Percentiles rank a stretch among this genome's conserved stretches.
phyloP scores from a whole-genome alignment of 2,113 vertebrate genomes.

The Uropsilus gracilis region DNA sequence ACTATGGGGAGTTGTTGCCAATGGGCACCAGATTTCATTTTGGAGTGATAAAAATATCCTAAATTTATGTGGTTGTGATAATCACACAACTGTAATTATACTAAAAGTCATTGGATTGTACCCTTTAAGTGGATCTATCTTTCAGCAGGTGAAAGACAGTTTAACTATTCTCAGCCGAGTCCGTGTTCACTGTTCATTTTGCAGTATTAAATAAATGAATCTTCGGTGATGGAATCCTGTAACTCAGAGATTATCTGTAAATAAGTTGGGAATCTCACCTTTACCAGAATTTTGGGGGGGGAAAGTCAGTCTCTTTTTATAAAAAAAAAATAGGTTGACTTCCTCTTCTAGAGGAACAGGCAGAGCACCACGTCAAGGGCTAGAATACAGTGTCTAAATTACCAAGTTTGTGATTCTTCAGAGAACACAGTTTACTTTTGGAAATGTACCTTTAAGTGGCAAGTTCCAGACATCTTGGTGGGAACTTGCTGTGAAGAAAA shows the following conservation, averaged over 20 bases:
- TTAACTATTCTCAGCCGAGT: not conserved
- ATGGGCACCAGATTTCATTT: not conserved
- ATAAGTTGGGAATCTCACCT: not conserved
- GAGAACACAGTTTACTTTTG: not conserved
- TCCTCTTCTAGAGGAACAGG: not conserved
- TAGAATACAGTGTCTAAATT: not conserved
- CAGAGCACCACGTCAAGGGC: not conserved
- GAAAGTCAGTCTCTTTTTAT: not conserved
- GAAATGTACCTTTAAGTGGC: not conserved
- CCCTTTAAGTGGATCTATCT: not conserved
- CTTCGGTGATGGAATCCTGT: not conserved
- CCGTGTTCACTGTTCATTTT: slow-evolving; percentile 7
- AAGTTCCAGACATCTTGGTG: not conserved
- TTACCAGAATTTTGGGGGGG: not conserved
- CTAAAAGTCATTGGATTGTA: not conserved
- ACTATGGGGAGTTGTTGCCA: not conserved
- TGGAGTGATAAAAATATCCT: not conserved
- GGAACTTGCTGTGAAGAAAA: not conserved
- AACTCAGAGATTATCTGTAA: not conserved
- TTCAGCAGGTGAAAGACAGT: not conserved
- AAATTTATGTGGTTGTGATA: not conserved
- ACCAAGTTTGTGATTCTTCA: not conserved
- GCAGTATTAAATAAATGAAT: not conserved
- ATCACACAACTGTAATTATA: not conserved
- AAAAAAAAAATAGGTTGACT: not conserved